A percentile compares a stretch with the other conserved stretches of the same genome.
Evolutionary conservation across 2,797 vertebrate genomes (phyloP).

Genomic region (Clarias fuscus): DNA sequence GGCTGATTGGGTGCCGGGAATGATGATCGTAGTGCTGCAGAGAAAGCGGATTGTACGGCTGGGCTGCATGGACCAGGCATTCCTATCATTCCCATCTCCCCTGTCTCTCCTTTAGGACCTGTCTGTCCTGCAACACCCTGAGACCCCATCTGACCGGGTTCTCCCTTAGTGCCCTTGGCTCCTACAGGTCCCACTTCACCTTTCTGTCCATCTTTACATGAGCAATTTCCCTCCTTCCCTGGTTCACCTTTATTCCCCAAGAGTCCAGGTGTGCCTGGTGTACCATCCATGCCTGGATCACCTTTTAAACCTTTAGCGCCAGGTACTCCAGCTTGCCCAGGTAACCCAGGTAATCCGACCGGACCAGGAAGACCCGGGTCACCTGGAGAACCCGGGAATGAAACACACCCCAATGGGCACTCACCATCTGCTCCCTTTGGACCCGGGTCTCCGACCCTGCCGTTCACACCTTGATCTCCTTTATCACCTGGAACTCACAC

Average conservation of each 20-base stretch:
- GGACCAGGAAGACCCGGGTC: conserved; percentile 60
- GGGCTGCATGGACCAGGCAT: conserved; percentile 68
- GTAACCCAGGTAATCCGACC: conserved; percentile 60
- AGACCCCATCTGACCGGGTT: conserved; percentile 18
- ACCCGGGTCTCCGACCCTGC: conserved; percentile 60
- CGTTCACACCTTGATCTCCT: conserved; percentile 62
- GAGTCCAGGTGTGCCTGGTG: conserved; percentile 38
- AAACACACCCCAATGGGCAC: conserved; percentile 64
- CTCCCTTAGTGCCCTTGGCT: conserved; percentile 46
- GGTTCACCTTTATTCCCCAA: conserved; percentile 61
- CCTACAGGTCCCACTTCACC: conserved; percentile 55
- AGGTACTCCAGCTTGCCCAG: conserved; percentile 54
- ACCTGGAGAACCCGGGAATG: conserved; percentile 55
- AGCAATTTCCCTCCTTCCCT: conserved; percentile 60
- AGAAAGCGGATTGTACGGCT: conserved; percentile 64
- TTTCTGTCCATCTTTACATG: conserved; percentile 54
- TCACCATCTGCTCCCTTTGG: conserved; percentile 64
- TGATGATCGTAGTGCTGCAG: conserved; percentile 46
- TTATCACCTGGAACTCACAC: conserved; percentile 65
- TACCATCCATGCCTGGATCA: conserved; percentile 46
- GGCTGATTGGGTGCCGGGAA: conserved; percentile 59
- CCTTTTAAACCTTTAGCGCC: conserved; percentile 58
- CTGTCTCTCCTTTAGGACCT: conserved; percentile 60
- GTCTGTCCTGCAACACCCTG: conserved; percentile 59
- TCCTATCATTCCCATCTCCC: conserved; percentile 62